Percentiles rank a stretch among this genome's conserved stretches.
These are phyloP conservation scores for Platynereis dumerilii DNA, from an alignment of 2,888 invertebrate species.

Conservation along the genomic window DNA sequence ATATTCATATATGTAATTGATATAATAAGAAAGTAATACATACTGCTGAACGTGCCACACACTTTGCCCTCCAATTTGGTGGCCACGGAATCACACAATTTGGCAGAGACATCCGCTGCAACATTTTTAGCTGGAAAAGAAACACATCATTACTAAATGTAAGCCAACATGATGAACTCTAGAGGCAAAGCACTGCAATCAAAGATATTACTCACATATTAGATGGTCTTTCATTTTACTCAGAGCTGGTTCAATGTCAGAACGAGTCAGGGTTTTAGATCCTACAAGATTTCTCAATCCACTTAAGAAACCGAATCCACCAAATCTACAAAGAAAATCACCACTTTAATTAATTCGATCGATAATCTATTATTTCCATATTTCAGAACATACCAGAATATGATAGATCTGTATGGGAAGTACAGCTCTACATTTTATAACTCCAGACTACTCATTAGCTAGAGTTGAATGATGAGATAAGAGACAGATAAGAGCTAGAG, in stretches of 20 bases:
- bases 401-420: too few relatives aligned
- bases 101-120: constrained; percentile 91
- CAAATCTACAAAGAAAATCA: constrained; percentile 11
- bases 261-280: constrained; percentile 78
- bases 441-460: too few relatives aligned
- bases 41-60: constrained; percentile 87
- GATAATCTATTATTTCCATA: too few relatives aligned
- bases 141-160: background rate
- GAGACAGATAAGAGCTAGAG: too few relatives aligned
- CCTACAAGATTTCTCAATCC: constrained; percentile 72
- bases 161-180: background rate
- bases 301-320: constrained; percentile 44
- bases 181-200: constrained; percentile 1
- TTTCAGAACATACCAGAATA: too few relatives aligned
- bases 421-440: too few relatives aligned
- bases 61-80: constrained; percentile 86
- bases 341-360: too few relatives aligned
- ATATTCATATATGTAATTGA: too few relatives aligned
- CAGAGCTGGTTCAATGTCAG: constrained; percentile 83
- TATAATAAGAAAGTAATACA: too few relatives aligned
- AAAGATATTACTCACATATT: constrained; percentile 74
- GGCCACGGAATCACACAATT: constrained; percentile 91
- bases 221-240: constrained; percentile 95
- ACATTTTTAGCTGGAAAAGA: constrained; percentile 83
- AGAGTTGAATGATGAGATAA: too few relatives aligned